Evolutionary conservation across 2,888 invertebrate genomes (phyloP).

Genomic region (Synanthedon tipuliformis): DNA sequence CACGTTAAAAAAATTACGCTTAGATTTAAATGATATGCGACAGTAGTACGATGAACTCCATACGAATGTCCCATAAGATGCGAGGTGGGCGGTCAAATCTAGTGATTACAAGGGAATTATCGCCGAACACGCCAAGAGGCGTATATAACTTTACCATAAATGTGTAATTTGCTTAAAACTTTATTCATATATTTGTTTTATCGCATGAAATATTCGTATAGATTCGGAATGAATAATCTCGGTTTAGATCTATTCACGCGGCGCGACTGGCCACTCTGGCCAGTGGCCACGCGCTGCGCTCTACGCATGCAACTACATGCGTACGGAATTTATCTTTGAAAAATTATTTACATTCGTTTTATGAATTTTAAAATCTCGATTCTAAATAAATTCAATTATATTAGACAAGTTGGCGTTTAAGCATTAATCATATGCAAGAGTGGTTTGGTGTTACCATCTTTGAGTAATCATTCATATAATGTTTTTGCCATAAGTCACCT

Average conservation of each 20-base stretch:
- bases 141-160: constrained; percentile 45
- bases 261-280: not conserved
- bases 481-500: no score
- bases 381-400: constrained; percentile 11
- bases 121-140: constrained; percentile 36
- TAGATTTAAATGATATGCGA: not conserved
- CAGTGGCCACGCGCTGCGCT: no score
- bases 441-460: no score
- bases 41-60: constrained; percentile 4
- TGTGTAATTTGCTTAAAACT: constrained; percentile 48
- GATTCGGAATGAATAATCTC: constrained; percentile 26
- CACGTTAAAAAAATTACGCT: no score
- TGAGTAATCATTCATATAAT: no score
- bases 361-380: constrained; percentile 11
- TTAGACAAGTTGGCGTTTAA: no score
- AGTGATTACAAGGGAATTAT: constrained; percentile 54
- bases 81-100: constrained; percentile 54
- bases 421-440: no score
- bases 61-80: constrained; percentile 12
- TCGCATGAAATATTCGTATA: constrained; percentile 36
- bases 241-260: constrained; percentile 17
- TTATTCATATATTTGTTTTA: constrained; percentile 47
- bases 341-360: not conserved
- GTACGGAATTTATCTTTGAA: constrained; percentile 1
- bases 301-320: not conserved